Percentiles rank a stretch among this genome's conserved stretches.
These are phyloP conservation scores for Oreonectes daqikongensis DNA, from an alignment of 2,797 vertebrate genomes.

Conservation along the genomic window DNA sequence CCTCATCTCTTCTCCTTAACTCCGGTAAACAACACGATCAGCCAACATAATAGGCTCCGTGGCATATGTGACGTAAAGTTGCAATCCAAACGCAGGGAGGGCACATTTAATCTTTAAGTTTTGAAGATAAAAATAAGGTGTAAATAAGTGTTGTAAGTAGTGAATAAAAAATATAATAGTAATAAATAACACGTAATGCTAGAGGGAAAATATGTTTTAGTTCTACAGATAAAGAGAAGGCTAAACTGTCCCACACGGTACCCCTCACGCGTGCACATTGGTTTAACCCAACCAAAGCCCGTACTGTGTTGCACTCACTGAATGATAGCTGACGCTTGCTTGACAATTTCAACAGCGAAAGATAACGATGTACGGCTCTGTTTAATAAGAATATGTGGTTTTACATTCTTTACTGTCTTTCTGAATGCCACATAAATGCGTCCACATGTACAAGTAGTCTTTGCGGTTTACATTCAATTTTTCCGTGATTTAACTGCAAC, in stretches of 20 bases:
- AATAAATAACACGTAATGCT: fast-evolving
- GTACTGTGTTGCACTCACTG: no score
- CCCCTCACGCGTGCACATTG: background rate
- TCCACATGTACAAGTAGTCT: background rate
- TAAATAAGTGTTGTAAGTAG: no score
- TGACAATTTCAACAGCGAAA: background rate
- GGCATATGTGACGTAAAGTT: constrained; percentile 49
- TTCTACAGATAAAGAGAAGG: background rate
- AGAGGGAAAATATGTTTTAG: background rate
- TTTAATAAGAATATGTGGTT: background rate
- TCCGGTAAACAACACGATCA: constrained; percentile 36
- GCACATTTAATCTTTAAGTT: background rate
- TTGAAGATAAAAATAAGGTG: no score
- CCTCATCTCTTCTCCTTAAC: background rate
- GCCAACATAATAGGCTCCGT: constrained; percentile 49
- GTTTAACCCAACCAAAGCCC: constrained; percentile 24
- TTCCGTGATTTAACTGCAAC: background rate
- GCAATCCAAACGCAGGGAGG: constrained; percentile 10
- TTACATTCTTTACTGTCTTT: background rate
- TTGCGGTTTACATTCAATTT: background rate
- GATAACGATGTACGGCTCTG: background rate
- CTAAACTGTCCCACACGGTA: background rate
- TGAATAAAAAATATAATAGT: no score
- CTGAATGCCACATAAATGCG: background rate
- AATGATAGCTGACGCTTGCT: background rate